Base-by-base conservation (phyloP, 2,113 vertebrate genomes). In the Scytalopus superciliaris region DNA sequence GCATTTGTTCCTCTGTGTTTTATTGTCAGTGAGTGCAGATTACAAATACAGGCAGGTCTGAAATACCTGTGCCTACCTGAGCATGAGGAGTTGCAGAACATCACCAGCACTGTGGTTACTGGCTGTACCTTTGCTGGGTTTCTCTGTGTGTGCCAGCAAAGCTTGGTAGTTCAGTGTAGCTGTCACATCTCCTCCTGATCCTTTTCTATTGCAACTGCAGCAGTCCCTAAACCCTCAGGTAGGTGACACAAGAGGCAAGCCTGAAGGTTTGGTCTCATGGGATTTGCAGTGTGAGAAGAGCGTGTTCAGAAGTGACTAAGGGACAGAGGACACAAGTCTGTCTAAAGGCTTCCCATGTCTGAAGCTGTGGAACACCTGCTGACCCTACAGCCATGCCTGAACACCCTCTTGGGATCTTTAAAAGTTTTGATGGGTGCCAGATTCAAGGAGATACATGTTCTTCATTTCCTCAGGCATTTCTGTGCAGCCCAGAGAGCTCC, bases 41-140 rank as follows among this genome's bases (percentile, higher is more conserved):
- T 8, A 8, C 28, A 57, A 47, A 59, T 10, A 10, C 49, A 19
- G 59, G 23, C 49, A 53, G 56, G 33, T 75, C 72, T 64, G 35
- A 31, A 25, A 18, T 40, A n/a, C 62, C 77, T 72, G 52, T 63
- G 53, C 89, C 68, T 16, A 18, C 77, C 66, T 73, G 83, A 27
- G 57, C 87, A 39, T 67, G 13, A 6, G 2, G 84, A 73, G 60
- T 15, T 40, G 56, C 40, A 60, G 47, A 57, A 19, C 5, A 2
- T 49, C 39, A 1, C 35, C 67, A 19, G 73, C 1, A 1, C 79
- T 0, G 8, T 22, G 67, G 19, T 4, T 81, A 35, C 62, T n/a
- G 30, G 10, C 10, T 52, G 14, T 27, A 8, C 22, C 68, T 72
- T 60, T 0, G 0, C 52, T 0, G 3, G 6, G 37, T 10, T 39